Base-by-base conservation (phyloP, 2,888 invertebrate species). In the Papilio elwesi region DNA sequence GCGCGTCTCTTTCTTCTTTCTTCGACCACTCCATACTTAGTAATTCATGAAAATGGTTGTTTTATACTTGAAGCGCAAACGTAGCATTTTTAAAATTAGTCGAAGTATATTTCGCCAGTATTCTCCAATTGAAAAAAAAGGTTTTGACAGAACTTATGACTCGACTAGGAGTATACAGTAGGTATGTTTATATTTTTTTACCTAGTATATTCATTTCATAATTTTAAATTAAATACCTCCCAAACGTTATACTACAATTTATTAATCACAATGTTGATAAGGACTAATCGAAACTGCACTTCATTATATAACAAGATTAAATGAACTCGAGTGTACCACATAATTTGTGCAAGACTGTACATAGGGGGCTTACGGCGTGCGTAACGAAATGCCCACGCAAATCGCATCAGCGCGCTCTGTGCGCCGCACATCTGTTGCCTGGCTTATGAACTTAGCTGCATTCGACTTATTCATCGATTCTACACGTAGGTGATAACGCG, bases 331-430 rank as follows among this genome's bases (percentile, higher is more conserved):
- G 68, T 57, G 65, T 73, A 57, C 57, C 10, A 66, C 69, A 68
- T 75, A 75, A 74, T 74, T 74, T 74, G 68, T 43, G 66, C 70
- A 75, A 68, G 67, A 68, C 57, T 80, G 79, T 76, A 82, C 81
- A 82, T 85, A 82, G 82, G 83, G 85, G 84, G 84, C 85, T 86
- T 85, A 84, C 83, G 85, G 85, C 88, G 83, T 78, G 88, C 73
- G 82, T 86, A 90, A 86, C 89, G 89, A 87, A 90, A 91, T 90
- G 91, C 85, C 79, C 73, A 71, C 73, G 75, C 84, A 88, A 92
- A 91, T 91, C 91, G 89, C 84, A 87, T 91, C 86, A 89, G 82
- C 63, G 76, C 85, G 84, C 76, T 82, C 83, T 82, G 83, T 82
- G 76, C 78, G 82, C 82, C 82, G 85, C 88, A 85, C 91, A 90